Evolutionary conservation across 1,140 invertebrate genomes (phyloP), one percentile per base, ranked within the genome.

Genomic region (Pectinophora gossypiella): DNA sequence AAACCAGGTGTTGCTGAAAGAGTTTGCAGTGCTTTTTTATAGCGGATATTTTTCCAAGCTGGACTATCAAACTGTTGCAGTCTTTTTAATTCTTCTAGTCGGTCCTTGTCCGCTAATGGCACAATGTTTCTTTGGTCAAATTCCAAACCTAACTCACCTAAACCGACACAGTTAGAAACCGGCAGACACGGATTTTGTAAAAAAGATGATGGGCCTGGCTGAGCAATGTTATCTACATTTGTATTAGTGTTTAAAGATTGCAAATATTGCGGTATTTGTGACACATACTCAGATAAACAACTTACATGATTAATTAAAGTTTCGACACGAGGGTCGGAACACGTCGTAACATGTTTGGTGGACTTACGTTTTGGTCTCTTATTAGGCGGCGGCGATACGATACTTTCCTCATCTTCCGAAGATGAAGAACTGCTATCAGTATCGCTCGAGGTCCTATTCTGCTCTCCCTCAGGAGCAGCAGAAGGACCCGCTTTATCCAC

Each of bases 1-100:
- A 63, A 67, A 7, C 64, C 64, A 2, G 64, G 62, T n/a, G 49
- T 47, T 5, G 62, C 59, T 13, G 40, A 15, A 16, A 59, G 52
- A 9, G 6, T 23, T 45, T 54, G 48, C 6, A 56, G 13, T 2
- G 54, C 22, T 12, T 47, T 48, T 4, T 54, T 49, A 27, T 36
- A 49, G 3, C 47, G 12, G 5, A 49, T 15, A 5, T 6, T 27
- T 19, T 36, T 7, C 47, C 47, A 49, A 15, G 27, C 35, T 15
- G 47, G 15, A 3, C 23, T 35, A 49, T 21, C 21, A 19, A 49
- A 49, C 16, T 49, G 10, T 19, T 49, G 47, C 9, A 49, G 47
- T 22, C 21, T 19, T 3, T 12, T 3, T 20, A 40, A 7, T 5
- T 3, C 19, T 36, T 12, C 18, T 15, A 49, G 21, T n/a, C 21